Evolutionary conservation across 2,888 invertebrate genomes (phyloP), one percentile per base, ranked within the genome.

Genomic region (Aplocera efformata): DNA sequence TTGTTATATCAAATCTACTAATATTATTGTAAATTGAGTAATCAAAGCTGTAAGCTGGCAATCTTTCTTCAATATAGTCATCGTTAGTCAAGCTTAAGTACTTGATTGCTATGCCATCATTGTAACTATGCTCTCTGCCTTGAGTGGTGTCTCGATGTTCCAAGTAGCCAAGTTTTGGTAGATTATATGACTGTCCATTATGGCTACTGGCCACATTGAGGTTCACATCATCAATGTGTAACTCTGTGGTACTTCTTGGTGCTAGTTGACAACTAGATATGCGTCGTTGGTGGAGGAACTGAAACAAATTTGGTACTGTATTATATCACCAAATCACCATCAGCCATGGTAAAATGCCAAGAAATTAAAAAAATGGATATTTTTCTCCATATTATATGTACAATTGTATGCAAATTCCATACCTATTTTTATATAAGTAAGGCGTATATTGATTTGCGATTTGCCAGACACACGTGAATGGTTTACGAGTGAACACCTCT

Each of bases 251-350:
- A 42, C 59, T 71, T 65, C 70, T 76, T 13, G 79, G 61, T 24
- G 73, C 72, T 29, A 66, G 55, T 48, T 79, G 79, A 63, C 75
- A 85, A 53, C 82, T 86, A 8, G 79, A 88, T 63, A 86, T 81
- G 42, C 78, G 84, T 33, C 88, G 75, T 34, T 64, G 72, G 48
- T 65, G 73, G 17, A 83, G 55, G 38, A 79, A 79, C 88, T 88
- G 68, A 34, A 73, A 79, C 47, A 44, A 37, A 39, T 58, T 33
- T 24, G 36, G n/a, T 21, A 42, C 38, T 32, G 30, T n/a, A n/a
- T 44, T 46, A 50, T 42, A 40, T 47, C 48, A 51, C 25, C 47
- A 38, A n/a, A n/a, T n/a, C n/a, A n/a, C 13, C 2, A 17, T 17
- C 3, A 17, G 13, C 13, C 32, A 43, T 35, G 10, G 32, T 34